Evolutionary conservation across 2,113 vertebrate genomes (phyloP), one percentile per base, ranked within the genome.

Genomic region (Brachyhypopomus occidentalis): DNA sequence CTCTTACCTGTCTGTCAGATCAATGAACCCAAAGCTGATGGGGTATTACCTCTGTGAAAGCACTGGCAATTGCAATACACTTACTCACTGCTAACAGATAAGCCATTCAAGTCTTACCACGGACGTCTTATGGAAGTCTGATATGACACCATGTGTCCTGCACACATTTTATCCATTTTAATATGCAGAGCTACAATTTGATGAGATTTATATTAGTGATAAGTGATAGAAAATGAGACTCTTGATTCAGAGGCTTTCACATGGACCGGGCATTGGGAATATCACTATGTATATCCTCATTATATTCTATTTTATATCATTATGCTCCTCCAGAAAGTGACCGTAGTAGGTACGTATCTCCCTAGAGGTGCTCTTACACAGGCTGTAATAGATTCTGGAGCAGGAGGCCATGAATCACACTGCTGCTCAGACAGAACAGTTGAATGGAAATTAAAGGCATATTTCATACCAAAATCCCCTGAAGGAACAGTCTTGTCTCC

Each of bases 391-490:
- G 67, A 64, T 81, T 73, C 74, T 72, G 73, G 60, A 74, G 30
- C 60, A 66, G 41, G 12, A 27, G 75, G 55, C n/a, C 23, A 84
- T 80, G 79, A 77, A 73, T 84, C 83, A 84, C 34, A 30, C 78
- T 48, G 48, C 67, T 71, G 27, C 78, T 75, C 66, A 34, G 12
- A 80, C 73, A 48, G 60, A 60, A 76, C 22, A 78, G 34, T 52
- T 67, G 78, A 77, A 73, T 84, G 34, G 63, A 78, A 81, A 78
- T 84, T 84, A 84, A 84, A 76, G 83, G 73, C 34, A 80, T 84
- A 80, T 72, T 80, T 80, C 62, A 84, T 74, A 74, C 52, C 23
- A 19, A 72, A 74, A 77, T 55, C 41, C 60, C 52, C 52, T 59
- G 2, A 64, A 66, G 52, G 62, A 48, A 30, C 9, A 77, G 41